Evolutionary conservation across 2,888 invertebrate genomes (phyloP).

Genomic region (Drosophila lutescens): DNA sequence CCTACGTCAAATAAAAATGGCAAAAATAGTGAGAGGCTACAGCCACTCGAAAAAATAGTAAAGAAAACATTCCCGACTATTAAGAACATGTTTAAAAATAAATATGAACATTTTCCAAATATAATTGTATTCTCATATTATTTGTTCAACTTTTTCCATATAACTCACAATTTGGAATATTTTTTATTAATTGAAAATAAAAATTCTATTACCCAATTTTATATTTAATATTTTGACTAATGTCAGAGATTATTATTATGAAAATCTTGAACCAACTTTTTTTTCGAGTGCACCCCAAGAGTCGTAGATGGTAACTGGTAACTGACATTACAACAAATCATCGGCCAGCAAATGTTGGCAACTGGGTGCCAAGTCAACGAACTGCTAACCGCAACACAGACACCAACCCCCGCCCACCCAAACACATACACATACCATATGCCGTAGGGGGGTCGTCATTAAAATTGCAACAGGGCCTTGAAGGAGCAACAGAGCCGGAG

Average conservation of each 20-base stretch:
- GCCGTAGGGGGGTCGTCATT: slow-evolving; percentile 63
- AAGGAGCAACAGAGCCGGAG: slow-evolving; percentile 43
- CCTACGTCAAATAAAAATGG: slow-evolving; percentile 67
- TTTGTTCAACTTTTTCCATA: too few species aligned
- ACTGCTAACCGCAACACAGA: slow-evolving; percentile 70
- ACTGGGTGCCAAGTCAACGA: slow-evolving; percentile 75
- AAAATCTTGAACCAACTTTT: background rate
- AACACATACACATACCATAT: background rate
- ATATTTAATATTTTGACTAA: too few species aligned
- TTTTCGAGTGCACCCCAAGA: slow-evolving; percentile 22
- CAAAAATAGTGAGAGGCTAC: slow-evolving; percentile 59
- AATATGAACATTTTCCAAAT: too few species aligned
- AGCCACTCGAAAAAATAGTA: slow-evolving; percentile 15
- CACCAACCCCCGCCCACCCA: slow-evolving; percentile 29
- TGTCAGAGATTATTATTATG: too few species aligned
- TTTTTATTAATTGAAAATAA: too few species aligned
- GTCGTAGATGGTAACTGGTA: slow-evolving; percentile 41
- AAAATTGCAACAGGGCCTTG: slow-evolving; percentile 73
- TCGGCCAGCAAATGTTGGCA: slow-evolving; percentile 48
- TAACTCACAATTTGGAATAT: too few species aligned
- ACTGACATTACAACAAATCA: slow-evolving; percentile 69
- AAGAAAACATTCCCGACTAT: too few species aligned
- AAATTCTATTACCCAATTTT: too few species aligned
- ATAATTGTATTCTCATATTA: too few species aligned
- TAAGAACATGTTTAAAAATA: too few species aligned